Base-by-base conservation (phyloP, 2,888 invertebrate species). In the Merodon equestris region DNA sequence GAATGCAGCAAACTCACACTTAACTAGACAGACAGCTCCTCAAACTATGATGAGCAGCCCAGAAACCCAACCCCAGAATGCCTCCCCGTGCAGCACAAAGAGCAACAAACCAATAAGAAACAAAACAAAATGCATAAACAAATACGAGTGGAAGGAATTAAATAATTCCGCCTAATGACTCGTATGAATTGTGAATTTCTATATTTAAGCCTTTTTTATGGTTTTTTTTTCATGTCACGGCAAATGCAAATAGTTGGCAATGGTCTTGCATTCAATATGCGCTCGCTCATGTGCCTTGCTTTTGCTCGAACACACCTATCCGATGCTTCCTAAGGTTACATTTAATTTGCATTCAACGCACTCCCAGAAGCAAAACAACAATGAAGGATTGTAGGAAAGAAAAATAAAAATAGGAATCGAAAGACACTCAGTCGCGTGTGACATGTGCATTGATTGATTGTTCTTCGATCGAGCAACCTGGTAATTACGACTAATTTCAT, bases 141-240 rank as follows among this genome's bases (percentile, higher is more conserved):
- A n/a, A n/a, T n/a, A 27, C 27, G 27, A 7, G 27, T 27, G 27
- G 27, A 27, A 27, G 27, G 7, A 27, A 10, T 56, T 40, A 50
- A 48, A 48, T 57, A 67, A 66, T 54, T 56, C 54, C 10, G 36
- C 56, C 48, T 18, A 27, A 7, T n/a, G n/a, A n/a, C n/a, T 7
- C 27, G 3, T 54, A 60, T 50, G 48, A 61, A 67, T 40, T 40
- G 48, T 27, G 48, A 71, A 63, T 64, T 64, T 27, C 27, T 27
- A 27, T 27, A 27, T 27, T 27, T 27, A 27, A 27, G 27, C 47
- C 45, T 54, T n/a, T n/a, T n/a, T n/a, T n/a, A n/a, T n/a, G n/a
- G n/a, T n/a, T n/a, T 54, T 54, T 58, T 70, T 74, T 66, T 66
- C 45, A 56, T 79, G 79, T 79, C 79, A 79, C 42, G 79, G 79